Base-by-base conservation (phyloP, 2,888 invertebrate species). In the Cotesia congregata region DNA sequence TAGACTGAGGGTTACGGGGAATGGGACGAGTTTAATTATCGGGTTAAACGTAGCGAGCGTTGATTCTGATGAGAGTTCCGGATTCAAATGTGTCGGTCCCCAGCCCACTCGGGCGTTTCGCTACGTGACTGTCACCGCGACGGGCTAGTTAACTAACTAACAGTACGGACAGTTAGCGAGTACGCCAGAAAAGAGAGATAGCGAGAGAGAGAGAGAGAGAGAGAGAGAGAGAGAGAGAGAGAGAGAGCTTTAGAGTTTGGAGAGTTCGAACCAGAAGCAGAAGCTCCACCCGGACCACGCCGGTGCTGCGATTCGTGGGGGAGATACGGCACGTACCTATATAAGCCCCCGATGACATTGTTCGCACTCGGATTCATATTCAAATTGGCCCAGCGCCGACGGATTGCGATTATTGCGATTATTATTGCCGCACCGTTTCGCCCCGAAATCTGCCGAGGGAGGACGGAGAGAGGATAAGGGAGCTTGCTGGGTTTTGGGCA, bases 1-100 rank as follows among this genome's bases (percentile, higher is more conserved):
- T 62, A 68, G 77, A 61, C 15, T 17, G 67, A 67, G 72, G 40
- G 60, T 73, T 72, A 30, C 41, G 78, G 75, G 67, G 72, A 74
- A 72, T 62, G 64, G 64, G 82, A 81, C 83, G 85, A 87, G 87
- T 88, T 88, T 88, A 88, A 88, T 88, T 88, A 88, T 88, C 87
- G 88, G 87, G 88, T 88, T 88, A 88, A 88, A 88, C 88, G 88
- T 88, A 88, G 86, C 88, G 88, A 88, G 85, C 85, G 87, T 84
- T 88, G 88, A 88, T 88, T 88, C 88, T 88, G 88, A 88, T 88
- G 88, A 88, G 88, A 88, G 88, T 88, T 88, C 88, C 88, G 88
- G 88, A 88, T 87, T 87, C 87, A 85, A 88, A 88, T 88, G 87
- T 82, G 80, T 80, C 84, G 82, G 83, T 83, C 83, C 78, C 60